Evolutionary conservation across 2,888 invertebrate species (phyloP).

Genomic region (Lagria hirta): DNA sequence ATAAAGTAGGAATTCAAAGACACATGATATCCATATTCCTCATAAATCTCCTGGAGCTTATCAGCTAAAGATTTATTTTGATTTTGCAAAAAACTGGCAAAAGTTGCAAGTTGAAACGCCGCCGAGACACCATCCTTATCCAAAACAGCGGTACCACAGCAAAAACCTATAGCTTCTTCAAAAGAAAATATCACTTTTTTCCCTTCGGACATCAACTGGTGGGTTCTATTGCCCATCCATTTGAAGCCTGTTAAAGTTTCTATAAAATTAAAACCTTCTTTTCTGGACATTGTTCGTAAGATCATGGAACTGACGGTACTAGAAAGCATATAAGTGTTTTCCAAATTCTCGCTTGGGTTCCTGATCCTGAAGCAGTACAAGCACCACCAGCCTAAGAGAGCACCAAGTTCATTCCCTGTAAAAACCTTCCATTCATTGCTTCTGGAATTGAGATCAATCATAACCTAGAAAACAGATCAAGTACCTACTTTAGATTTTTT

Average conservation of each 20-base stretch:
- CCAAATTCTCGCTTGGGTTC: constrained; percentile 54
- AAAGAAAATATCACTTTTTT: constrained; percentile 89
- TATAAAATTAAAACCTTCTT: constrained; percentile 73
- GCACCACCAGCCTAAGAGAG: constrained; percentile 93
- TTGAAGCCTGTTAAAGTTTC: constrained; percentile 99
- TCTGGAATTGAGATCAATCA: constrained; percentile 28
- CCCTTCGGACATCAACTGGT: constrained; percentile 69
- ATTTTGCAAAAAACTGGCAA: constrained; percentile 69
- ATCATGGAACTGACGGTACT: constrained; percentile 98
- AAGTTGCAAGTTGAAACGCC: constrained; percentile 75
- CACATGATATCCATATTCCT: constrained; percentile 85
- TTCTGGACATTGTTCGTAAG: constrained; percentile 74
- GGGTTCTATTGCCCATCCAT: constrained; percentile 95
- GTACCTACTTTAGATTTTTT: constrained; percentile 63
- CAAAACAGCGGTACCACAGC: constrained; percentile 85
- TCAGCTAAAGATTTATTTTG: constrained; percentile 60
- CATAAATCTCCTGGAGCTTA: constrained; percentile 76
- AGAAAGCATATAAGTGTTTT: constrained; percentile 79
- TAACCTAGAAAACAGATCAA: background rate
- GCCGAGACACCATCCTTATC: constrained; percentile 98
- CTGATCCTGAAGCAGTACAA: constrained; percentile 62
- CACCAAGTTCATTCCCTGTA: constrained; percentile 93
- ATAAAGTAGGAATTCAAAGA: constrained; percentile 87
- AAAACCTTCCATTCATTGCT: constrained; percentile 85
- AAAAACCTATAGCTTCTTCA: constrained; percentile 98